These are phyloP conservation scores for Anhinga anhinga DNA, from an alignment of 2,113 vertebrate species.

Conservation along the genomic window DNA sequence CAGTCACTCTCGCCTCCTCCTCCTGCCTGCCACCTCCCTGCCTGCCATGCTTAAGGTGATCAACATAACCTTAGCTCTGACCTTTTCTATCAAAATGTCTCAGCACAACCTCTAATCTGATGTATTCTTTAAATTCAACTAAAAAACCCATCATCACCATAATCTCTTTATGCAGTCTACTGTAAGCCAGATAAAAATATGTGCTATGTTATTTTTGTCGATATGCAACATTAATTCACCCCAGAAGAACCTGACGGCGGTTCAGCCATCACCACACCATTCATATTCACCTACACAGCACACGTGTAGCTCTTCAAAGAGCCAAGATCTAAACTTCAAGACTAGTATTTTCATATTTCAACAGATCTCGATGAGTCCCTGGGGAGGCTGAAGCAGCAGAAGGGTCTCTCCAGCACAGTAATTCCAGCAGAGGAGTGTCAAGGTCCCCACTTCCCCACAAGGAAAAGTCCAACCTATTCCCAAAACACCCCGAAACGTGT, in stretches of 20 bases:
- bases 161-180: background rate
- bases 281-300: rapidly evolving
- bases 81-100: background rate
- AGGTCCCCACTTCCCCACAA: background rate
- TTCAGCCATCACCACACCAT: background rate
- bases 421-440: rapidly evolving
- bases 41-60: background rate
- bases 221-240: background rate
- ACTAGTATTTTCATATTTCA: background rate
- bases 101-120: background rate
- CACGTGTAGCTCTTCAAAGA: background rate
- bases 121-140: background rate
- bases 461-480: background rate
- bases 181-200: background rate
- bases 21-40: background rate
- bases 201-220: background rate
- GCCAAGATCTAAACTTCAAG: background rate
- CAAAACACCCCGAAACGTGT: rapidly evolving
- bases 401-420: background rate
- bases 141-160: background rate
- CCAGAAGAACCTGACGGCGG: background rate
- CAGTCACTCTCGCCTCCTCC: background rate
- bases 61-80: background rate
- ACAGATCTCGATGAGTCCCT: rapidly evolving
- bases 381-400: background rate